phyloP scores from a whole-genome alignment of 2,797 vertebrate species.

The Eleutherodactylus coqui region DNA sequence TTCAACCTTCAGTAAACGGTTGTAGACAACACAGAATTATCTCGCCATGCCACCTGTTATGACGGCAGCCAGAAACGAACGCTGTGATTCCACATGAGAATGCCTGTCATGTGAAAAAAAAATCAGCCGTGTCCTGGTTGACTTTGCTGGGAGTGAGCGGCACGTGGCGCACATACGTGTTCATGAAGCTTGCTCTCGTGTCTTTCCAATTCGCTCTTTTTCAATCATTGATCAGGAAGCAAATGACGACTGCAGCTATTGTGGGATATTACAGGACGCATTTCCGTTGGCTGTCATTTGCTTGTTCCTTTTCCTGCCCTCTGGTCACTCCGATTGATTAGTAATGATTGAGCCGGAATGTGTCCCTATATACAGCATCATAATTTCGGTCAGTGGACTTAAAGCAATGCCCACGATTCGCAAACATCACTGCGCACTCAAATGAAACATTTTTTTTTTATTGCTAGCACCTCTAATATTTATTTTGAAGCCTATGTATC shows the following conservation, averaged over 20 bases:
- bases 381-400: not conserved
- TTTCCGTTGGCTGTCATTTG: conserved; percentile 5
- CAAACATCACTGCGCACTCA: not conserved
- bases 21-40: not conserved
- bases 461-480: not conserved
- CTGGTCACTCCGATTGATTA: conserved; percentile 38
- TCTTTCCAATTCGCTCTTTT: conserved; percentile 27
- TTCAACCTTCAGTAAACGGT: not conserved
- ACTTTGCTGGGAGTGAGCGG: conserved; percentile 37
- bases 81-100: not conserved
- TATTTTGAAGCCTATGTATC: not conserved
- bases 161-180: not conserved
- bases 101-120: conserved; percentile 19
- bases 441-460: not conserved
- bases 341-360: conserved; percentile 19
- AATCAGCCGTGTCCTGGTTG: conserved; percentile 25
- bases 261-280: not conserved
- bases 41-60: not conserved
- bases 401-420: not conserved
- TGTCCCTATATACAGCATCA: conserved; percentile 19
- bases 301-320: conserved; percentile 14
- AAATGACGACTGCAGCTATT: not conserved
- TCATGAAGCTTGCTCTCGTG: not conserved
- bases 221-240: conserved; percentile 44
- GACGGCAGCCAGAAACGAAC: not conserved